Conservation (phyloP, 2,888 invertebrate genomes). For the Watsonalla binaria region DNA sequence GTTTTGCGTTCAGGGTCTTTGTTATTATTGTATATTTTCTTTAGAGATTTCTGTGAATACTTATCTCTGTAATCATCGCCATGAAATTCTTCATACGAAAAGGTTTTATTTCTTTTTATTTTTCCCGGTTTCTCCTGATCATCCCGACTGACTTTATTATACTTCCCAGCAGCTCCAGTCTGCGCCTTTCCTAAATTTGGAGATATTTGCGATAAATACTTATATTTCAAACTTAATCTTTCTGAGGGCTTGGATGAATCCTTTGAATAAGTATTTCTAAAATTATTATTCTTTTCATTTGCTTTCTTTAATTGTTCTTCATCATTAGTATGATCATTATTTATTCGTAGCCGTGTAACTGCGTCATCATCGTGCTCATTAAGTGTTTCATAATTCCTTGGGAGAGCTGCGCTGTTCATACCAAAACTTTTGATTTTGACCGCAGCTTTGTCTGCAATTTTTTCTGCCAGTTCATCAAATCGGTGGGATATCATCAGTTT, state of each 20-base stretch:
- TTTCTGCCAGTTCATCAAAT: constrained; percentile 34
- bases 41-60: neutral
- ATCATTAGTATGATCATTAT: neutral
- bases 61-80: neutral
- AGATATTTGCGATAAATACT: constrained; percentile 16
- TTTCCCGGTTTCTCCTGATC: neutral
- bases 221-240: constrained; percentile 25
- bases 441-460: constrained; percentile 38
- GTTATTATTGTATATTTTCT: neutral
- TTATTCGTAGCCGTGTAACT: neutral
- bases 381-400: neutral
- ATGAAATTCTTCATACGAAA: neutral
- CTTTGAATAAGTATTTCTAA: constrained; percentile 8
- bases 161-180: neutral
- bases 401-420: neutral
- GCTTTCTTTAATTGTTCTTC: neutral
- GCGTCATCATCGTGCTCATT: neutral
- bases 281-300: constrained; percentile 2
- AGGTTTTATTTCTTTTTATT: neutral
- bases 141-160: neutral
- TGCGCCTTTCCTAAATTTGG: neutral
- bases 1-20: neutral
- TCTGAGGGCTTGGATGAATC: constrained; percentile 7
- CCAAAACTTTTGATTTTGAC: constrained; percentile 25
- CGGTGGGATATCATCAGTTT: constrained; percentile 30